phyloP scores from a whole-genome alignment of 2,888 invertebrate species.

The Meta bourneti region DNA sequence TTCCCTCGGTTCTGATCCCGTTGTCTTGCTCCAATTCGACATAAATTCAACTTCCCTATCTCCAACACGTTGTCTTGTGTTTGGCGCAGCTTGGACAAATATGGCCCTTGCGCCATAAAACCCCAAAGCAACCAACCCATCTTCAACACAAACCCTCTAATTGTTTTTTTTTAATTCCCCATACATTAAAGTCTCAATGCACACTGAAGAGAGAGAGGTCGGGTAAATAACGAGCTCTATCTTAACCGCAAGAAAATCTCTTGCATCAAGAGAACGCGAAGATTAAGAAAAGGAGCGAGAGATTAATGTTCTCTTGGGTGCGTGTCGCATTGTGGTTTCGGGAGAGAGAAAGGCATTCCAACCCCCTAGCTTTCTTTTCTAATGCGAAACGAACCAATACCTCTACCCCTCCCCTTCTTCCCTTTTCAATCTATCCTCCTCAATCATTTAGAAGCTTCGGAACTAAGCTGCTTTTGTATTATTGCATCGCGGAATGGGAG shows the following conservation, averaged over 20 bases:
- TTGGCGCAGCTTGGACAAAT: too few relatives aligned
- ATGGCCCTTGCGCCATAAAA: too few relatives aligned
- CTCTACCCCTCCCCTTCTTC: neutral
- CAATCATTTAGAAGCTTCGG: slow-evolving; percentile 17
- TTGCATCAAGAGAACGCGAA: slow-evolving; percentile 22
- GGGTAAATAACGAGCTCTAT: slow-evolving; percentile 36
- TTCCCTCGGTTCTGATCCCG: too few relatives aligned
- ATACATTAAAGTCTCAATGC: slow-evolving; percentile 18
- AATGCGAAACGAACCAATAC: neutral
- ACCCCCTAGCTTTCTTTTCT: neutral
- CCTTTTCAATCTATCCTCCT: slow-evolving; percentile 9
- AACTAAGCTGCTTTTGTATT: slow-evolving; percentile 28
- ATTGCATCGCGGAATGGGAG: neutral
- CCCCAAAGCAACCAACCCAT: too few relatives aligned
- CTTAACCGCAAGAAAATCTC: slow-evolving; percentile 48
- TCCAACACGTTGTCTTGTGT: too few relatives aligned
- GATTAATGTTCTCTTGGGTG: slow-evolving; percentile 48
- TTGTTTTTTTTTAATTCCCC: slow-evolving; percentile 9
- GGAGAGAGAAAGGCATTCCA: neutral
- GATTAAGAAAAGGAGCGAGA: slow-evolving; percentile 42
- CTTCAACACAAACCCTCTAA: neutral
- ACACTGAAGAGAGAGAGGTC: neutral
- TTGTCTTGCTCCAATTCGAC: too few relatives aligned
- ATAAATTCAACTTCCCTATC: too few relatives aligned
- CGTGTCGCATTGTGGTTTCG: slow-evolving; percentile 42